phyloP scores from a whole-genome alignment of 2,797 vertebrate species.

The Euphonia xanthogaster region DNA sequence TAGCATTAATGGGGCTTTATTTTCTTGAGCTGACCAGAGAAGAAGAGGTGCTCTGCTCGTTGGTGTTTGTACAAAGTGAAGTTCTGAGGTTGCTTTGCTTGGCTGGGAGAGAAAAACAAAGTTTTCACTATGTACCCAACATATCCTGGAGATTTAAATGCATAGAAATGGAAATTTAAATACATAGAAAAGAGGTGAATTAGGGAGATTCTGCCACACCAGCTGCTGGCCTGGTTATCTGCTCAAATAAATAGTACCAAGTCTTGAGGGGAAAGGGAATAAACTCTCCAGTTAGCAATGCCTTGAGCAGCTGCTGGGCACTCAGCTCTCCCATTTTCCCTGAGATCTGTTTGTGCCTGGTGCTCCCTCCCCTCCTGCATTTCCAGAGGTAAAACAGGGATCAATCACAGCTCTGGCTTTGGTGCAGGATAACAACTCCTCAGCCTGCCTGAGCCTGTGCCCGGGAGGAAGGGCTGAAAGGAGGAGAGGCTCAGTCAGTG shows the following conservation, averaged over 20 bases:
- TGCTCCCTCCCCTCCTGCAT: neutral
- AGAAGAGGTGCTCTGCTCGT: neutral
- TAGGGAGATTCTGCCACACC: neutral
- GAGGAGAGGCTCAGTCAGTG: neutral
- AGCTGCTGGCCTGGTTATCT: neutral
- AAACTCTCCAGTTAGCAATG: too few relatives aligned
- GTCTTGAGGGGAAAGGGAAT: neutral
- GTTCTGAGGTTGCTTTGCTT: neutral
- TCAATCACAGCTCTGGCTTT: fast-evolving
- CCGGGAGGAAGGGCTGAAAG: neutral
- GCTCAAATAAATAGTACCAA: neutral
- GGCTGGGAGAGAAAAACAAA: neutral
- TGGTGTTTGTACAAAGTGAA: neutral
- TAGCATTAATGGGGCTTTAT: neutral
- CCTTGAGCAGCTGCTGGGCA: neutral
- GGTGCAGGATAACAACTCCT: fast-evolving
- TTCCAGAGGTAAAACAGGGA: neutral
- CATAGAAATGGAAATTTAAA: neutral
- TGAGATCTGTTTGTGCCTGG: neutral
- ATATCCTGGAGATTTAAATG: neutral
- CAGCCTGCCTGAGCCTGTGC: neutral
- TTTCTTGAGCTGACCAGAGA: neutral
- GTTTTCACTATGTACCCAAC: fast-evolving
- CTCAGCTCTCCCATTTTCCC: neutral
- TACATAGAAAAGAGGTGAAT: neutral